Base-by-base conservation (phyloP, 2,113 vertebrate species). In the Eonycteris spelaea region DNA sequence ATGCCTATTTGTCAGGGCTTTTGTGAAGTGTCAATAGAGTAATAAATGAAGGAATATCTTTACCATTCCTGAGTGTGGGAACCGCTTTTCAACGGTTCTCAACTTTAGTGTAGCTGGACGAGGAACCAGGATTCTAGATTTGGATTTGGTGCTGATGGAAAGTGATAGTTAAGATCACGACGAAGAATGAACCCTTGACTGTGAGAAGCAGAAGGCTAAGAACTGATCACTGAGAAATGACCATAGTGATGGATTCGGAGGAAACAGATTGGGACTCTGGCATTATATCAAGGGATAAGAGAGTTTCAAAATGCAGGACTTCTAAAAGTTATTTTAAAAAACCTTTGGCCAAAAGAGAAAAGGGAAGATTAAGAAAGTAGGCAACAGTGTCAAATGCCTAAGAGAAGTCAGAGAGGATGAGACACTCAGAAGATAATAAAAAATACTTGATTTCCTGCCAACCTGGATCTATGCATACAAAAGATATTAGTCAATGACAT, bases 401-500 rank as follows among this genome's bases (percentile, higher is more conserved):
- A 85, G 53, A 79, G 35, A 96, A 88, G 74, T 85, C 35, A 51
- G n/a, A 53, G 35, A 94, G 40, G 51, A 68, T 57, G 43, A 85
- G n/a, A 74, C 8, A 53, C 24, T 94, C 38, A 92, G 57, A 95
- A 84, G 19, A 85, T 86, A 90, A 85, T 86, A 71, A 82, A 68
- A 91, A 97, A 71, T 40, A 91, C 26, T 77, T 91, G 38, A 93
- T 86, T 61, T 22, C 51, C 35, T 94, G 70, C 63, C 59, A 74
- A 24, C 33, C 30, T 84, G 18, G 26, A 83, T 94, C 80, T 84
- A 67, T 87, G 48, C 6, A 28, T 35, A 67, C 12, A 95, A 79
- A 87, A 87, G 9, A 45, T 92, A 79, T 92, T 90, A 90, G n/a
- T n/a, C 84, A 90, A 68, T 71, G 77, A 45, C 63, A 85, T 74